phyloP scores from a whole-genome alignment of 2,797 vertebrate species.

The Pipistrellus pipistrellus region DNA sequence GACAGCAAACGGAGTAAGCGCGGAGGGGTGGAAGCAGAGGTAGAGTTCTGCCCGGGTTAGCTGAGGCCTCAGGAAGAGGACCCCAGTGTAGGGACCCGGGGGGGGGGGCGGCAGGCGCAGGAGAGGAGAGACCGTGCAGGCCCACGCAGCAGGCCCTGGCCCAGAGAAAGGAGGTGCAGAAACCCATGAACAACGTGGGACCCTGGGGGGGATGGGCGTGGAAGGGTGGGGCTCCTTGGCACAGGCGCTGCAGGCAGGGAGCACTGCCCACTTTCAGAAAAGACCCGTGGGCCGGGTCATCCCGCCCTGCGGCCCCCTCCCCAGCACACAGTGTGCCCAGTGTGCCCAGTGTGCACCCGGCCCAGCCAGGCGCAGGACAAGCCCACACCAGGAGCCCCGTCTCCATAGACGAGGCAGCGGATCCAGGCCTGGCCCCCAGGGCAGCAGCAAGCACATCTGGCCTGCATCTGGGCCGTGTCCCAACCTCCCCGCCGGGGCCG shows the following conservation, averaged over 20 bases:
- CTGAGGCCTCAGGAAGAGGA: not conserved
- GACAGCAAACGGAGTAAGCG: not conserved
- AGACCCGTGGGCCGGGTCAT: not conserved
- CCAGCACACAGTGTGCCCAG: not conserved
- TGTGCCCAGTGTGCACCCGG: not conserved
- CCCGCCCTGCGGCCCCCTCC: not conserved
- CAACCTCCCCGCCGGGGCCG: constrained; percentile 64
- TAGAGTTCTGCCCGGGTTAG: not conserved
- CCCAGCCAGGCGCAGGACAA: not conserved
- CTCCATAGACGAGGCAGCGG: not conserved
- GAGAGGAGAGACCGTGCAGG: not conserved
- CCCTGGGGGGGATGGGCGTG: not conserved
- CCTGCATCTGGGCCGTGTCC: constrained; percentile 55
- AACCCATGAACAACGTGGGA: not conserved
- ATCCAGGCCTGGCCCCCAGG: constrained; percentile 37
- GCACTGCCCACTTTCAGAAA: not conserved
- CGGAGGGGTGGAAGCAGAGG: not conserved
- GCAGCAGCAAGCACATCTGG: constrained; percentile 57
- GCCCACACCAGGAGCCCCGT: not conserved
- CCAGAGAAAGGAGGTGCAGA: not conserved
- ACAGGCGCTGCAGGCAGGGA: not conserved
- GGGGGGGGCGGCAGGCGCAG: not conserved
- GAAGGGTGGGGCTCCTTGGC: not conserved
- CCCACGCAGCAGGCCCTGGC: not conserved
- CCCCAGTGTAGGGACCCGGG: not conserved